A percentile compares a stretch with the other conserved stretches of the same genome.
Evolutionary conservation across 2,888 invertebrate species (phyloP).

Genomic region (Nineta flava): DNA sequence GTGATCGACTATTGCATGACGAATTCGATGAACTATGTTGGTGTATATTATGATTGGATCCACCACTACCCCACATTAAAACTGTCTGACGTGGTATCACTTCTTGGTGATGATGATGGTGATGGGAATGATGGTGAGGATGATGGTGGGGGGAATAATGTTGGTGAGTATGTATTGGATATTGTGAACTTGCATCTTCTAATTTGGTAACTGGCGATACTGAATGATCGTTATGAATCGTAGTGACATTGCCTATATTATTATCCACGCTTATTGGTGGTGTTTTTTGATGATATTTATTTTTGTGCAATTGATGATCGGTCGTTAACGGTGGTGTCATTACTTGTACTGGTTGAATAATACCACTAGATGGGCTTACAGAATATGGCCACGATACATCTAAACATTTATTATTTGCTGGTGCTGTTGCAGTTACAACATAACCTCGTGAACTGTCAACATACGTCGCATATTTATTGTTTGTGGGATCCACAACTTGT

Average conservation of each 20-base stretch:
- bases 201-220: constrained; percentile 28
- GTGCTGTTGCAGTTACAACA: constrained; percentile 30
- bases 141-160: constrained; percentile 17
- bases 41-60: constrained; percentile 17
- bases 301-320: constrained; percentile 18
- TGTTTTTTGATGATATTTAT: constrained; percentile 22
- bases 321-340: constrained; percentile 19
- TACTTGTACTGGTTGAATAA: constrained; percentile 30
- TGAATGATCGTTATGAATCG: constrained; percentile 18
- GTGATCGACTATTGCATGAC: constrained; percentile 13
- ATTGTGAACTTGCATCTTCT: constrained; percentile 28
- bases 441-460: constrained; percentile 37
- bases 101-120: constrained; percentile 22
- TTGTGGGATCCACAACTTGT: constrained; percentile 40
- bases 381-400: constrained; percentile 33
- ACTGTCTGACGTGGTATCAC: constrained; percentile 74
- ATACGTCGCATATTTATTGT: constrained; percentile 38
- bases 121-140: constrained; percentile 10
- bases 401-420: constrained; percentile 22
- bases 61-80: constrained; percentile 72
- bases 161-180: constrained; percentile 14
- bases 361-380: constrained; percentile 30
- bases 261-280: constrained; percentile 33
- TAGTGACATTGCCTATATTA: constrained; percentile 33
- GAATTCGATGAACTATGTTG: constrained; percentile 16